Evolutionary conservation across 2,113 vertebrate species (phyloP), one percentile per base, ranked within the genome.

Genomic region (Balaenoptera acutorostrata): DNA sequence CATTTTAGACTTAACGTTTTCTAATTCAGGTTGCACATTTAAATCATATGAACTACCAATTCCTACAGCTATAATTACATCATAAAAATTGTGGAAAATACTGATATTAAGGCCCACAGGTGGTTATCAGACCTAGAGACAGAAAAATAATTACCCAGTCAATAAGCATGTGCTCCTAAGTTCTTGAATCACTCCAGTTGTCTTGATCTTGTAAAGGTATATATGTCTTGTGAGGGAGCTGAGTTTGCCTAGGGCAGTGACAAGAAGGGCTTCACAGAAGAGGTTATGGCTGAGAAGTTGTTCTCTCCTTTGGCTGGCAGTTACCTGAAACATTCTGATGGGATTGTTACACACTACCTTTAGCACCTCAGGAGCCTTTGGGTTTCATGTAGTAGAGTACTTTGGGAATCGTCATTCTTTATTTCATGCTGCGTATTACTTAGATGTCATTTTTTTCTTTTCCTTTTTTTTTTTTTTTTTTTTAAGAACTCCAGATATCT

Each of bases 401-500:
- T 29, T 20, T 41, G 23, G 75, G 31, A 63, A 78, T 59, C 14
- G 2, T 29, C 41, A 9, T 69, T 23, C 20, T 5, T 18, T 25
- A 1, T 36, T 27, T 87, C 13, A 0, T 31, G 49, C 49, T 78
- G 71, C 6, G 0, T 33, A 8, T n/a, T 69, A 23, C 46, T 25
- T 74, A 64, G 23, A 6, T 77, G 0, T 69, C 18, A 57, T 55
- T n/a, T 85, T 21, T 86, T 52, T 44, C 11, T 52, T 77, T 14
- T 5, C 31, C 20, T 18, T 25, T 21, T 0, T 49, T 33, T 61
- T 33, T 84, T n/a, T n/a, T 25, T 25, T 89, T 41, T 41, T 74
- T 92, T 97, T 3, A 90, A 96, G 97, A 98, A 68, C 52, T 98
- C 6, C 98, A 99, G 98, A 99, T 99, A 93, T 99, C 99, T 0